phyloP scores from a whole-genome alignment of 2,888 invertebrate species.

The Halictus ligatus region DNA sequence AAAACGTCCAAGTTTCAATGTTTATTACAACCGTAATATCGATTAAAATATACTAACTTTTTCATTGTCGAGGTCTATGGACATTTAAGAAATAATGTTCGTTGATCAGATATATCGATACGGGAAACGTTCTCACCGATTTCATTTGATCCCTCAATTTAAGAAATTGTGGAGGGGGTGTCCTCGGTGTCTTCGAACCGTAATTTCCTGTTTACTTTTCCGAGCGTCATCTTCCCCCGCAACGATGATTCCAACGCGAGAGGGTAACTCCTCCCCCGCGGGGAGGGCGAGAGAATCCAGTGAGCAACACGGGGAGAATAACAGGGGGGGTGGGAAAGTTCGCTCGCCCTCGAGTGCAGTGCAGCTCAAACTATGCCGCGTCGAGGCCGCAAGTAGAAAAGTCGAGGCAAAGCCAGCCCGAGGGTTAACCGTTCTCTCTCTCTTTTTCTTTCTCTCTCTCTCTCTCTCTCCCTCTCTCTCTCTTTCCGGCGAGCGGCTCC shows the following conservation, averaged over 20 bases:
- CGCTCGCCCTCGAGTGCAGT: constrained; percentile 26
- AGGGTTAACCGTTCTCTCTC: constrained; percentile 25
- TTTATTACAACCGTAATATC: too few relatives aligned
- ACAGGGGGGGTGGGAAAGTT: constrained; percentile 32
- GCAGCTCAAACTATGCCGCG: constrained; percentile 50
- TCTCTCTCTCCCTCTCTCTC: background rate
- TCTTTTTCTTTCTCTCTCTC: background rate
- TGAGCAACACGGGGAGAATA: constrained; percentile 6
- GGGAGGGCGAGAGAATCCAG: background rate
- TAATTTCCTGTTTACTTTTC: background rate
- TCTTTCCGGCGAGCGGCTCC: background rate
- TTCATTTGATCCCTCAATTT: too few relatives aligned
- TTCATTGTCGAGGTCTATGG: too few relatives aligned
- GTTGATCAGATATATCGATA: too few relatives aligned
- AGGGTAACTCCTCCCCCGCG: background rate
- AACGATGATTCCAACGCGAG: constrained; percentile 3
- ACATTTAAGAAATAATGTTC: too few relatives aligned
- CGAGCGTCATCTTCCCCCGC: background rate
- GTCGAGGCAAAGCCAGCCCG: constrained; percentile 42
- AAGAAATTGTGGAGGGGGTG: too few relatives aligned
- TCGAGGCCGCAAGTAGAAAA: constrained; percentile 47
- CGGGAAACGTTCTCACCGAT: too few relatives aligned
- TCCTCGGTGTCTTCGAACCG: background rate
- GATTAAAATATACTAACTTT: too few relatives aligned
- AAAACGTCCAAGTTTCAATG: too few relatives aligned